Evolutionary conservation across 2,113 vertebrate genomes (phyloP), one percentile per base, ranked within the genome.

Genomic region (Anarrhichthys ocellatus): DNA sequence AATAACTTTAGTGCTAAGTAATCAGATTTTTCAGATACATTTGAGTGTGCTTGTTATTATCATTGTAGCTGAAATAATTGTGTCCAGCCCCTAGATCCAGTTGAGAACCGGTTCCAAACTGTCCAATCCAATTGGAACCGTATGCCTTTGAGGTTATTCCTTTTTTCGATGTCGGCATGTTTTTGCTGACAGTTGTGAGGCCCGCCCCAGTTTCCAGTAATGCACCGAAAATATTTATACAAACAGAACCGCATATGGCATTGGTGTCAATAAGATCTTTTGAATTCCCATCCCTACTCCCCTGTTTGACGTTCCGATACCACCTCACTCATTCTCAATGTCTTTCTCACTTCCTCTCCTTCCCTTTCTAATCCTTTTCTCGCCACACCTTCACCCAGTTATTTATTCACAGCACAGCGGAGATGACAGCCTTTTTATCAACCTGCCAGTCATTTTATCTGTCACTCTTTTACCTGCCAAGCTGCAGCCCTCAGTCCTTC

Each of bases 341-440:
- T 73, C 22, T 48, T 24, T 52, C 24, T 52, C 70, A 36, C 67
- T 46, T 42, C 48, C 27, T 67, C 52, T 40, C 24, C 2, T 73
- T 18, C 42, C 58, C 74, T 67, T 59, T 52, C 27, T 59, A 52
- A 62, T 63, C 65, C 32, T 24, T 17, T 32, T 32, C 42, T 32
- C 24, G 18, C 18, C 42, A 48, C 36, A 59, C 73, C 42, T 73
- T 72, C 65, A 81, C 38, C 52, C 65, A 32, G 13, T 78, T 56
- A 76, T 87, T 78, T 80, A 66, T 76, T 84, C 44, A 59, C 50
- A 38, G 46, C 58, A 27, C 74, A 63, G 66, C 6, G 64, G 61
- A 48, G 44, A 58, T 62, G 73, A 78, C 64, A 70, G 80, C 59
- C 44, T 76, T 86, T 82, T 80, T 73, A 76, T 75, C 76, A 83